These are phyloP conservation scores for Corythaeola cristata DNA, from an alignment of 2,113 vertebrate genomes.

Conservation along the genomic window DNA sequence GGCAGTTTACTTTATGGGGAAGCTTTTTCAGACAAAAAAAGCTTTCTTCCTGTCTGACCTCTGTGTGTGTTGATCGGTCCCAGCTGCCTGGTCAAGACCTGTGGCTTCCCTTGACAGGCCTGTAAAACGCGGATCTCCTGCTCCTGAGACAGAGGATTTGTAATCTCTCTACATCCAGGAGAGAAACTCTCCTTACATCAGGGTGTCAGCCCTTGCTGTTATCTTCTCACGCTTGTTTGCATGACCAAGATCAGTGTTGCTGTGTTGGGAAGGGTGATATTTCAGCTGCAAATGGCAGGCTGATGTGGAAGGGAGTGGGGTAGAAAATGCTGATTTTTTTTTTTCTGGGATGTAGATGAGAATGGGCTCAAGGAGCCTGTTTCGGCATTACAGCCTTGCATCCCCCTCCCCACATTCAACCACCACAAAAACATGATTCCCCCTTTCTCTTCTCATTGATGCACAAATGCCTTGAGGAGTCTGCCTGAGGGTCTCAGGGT, in stretches of 20 bases:
- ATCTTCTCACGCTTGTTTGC: not conserved
- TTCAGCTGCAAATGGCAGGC: not conserved
- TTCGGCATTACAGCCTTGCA: not conserved
- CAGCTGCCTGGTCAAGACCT: conserved; percentile 15
- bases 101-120: not conserved
- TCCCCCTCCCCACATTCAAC: not conserved
- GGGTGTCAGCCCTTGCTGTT: not conserved
- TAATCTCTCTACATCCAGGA: not conserved
- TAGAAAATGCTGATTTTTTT: not conserved
- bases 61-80: not conserved
- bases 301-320: not conserved
- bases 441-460: not conserved
- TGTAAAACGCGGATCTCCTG: not conserved
- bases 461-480: not conserved
- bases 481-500: fast-evolving
- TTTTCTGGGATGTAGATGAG: not conserved
- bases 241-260: fast-evolving
- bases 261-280: not conserved
- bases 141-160: not conserved
- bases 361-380: fast-evolving
- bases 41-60: conserved; percentile 19
- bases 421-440: not conserved
- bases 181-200: not conserved
- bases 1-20: conserved; percentile 37
- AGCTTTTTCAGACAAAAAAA: conserved; percentile 2